A percentile compares a stretch with the other conserved stretches of the same genome.
phyloP scores from a whole-genome alignment of 2,797 vertebrate species.

The Hypotaenidia okinawae region DNA sequence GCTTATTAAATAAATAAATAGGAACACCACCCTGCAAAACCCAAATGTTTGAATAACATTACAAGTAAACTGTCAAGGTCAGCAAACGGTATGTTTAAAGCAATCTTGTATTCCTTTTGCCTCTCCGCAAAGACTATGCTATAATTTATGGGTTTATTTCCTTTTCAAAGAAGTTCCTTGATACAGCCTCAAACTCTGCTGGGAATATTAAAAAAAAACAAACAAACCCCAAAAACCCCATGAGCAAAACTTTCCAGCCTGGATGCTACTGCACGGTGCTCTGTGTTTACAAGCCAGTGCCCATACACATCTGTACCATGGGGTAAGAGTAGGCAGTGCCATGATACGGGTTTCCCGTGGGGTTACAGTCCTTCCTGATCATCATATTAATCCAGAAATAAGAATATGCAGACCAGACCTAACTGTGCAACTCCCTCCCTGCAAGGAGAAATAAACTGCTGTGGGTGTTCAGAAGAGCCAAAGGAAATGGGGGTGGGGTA shows the following conservation, averaged over 20 bases:
- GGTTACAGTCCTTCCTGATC: neutral
- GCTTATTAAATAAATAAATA: slow-evolving; percentile 72
- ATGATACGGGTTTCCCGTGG: neutral
- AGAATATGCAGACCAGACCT: rapidly evolving
- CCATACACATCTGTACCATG: too few relatives aligned
- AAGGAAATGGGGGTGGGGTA: neutral
- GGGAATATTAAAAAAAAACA: slow-evolving; percentile 21
- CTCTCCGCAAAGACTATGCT: slow-evolving; percentile 54
- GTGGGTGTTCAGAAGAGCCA: neutral
- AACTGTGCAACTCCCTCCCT: neutral
- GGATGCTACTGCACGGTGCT: neutral
- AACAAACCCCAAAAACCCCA: too few relatives aligned
- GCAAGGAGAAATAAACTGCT: neutral
- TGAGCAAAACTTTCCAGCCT: neutral
- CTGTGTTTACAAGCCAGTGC: neutral
- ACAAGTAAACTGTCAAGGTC: slow-evolving; percentile 74
- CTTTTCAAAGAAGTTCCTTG: slow-evolving; percentile 55
- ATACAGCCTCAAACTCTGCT: neutral
- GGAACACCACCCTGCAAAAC: slow-evolving; percentile 22
- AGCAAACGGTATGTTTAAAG: slow-evolving; percentile 67
- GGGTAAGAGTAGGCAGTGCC: too few relatives aligned
- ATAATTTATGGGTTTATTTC: slow-evolving; percentile 42
- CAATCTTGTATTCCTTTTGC: slow-evolving; percentile 48
- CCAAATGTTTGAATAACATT: slow-evolving; percentile 76
- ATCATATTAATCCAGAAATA: neutral